Conservation (phyloP, 2,888 invertebrate species). For the Prenolepis imparis region DNA sequence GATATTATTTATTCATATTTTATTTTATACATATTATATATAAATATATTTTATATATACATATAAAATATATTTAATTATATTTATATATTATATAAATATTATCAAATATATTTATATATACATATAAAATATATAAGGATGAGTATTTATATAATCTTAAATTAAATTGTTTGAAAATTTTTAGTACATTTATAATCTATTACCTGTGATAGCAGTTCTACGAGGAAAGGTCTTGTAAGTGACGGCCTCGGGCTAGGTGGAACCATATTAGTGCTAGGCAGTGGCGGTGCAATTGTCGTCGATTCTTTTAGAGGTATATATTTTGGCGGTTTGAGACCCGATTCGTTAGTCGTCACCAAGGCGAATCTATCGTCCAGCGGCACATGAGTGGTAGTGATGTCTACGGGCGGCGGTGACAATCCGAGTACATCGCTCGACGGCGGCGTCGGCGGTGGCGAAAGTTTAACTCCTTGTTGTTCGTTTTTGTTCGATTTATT, state of each 20-base stretch:
- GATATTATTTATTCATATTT: not conserved
- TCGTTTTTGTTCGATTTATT: constrained; percentile 73
- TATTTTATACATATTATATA: not conserved
- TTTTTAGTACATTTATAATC: not conserved
- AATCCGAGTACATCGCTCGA: constrained; percentile 82
- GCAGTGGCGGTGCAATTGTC: constrained; percentile 75
- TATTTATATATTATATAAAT: no score
- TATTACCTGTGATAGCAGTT: constrained; percentile 82
- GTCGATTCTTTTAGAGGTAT: constrained; percentile 81
- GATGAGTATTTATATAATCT: not conserved
- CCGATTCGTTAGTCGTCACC: constrained; percentile 74
- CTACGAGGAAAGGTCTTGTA: constrained; percentile 82
- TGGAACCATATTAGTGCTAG: constrained; percentile 80
- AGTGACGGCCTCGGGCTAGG: constrained; percentile 80
- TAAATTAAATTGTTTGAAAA: not conserved
- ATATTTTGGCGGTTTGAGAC: constrained; percentile 81
- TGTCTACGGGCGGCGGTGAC: constrained; percentile 83
- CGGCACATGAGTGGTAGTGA: constrained; percentile 79
- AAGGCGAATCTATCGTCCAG: constrained; percentile 74
- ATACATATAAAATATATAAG: not conserved
- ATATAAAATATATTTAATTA: no score
- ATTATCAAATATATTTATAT: no score
- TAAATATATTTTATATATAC: not conserved
- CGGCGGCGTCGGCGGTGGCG: constrained; percentile 78
- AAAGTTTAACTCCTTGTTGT: constrained; percentile 81